These are phyloP conservation scores for Aporophyla nigra DNA, from an alignment of 2,888 invertebrate genomes.

Conservation along the genomic window DNA sequence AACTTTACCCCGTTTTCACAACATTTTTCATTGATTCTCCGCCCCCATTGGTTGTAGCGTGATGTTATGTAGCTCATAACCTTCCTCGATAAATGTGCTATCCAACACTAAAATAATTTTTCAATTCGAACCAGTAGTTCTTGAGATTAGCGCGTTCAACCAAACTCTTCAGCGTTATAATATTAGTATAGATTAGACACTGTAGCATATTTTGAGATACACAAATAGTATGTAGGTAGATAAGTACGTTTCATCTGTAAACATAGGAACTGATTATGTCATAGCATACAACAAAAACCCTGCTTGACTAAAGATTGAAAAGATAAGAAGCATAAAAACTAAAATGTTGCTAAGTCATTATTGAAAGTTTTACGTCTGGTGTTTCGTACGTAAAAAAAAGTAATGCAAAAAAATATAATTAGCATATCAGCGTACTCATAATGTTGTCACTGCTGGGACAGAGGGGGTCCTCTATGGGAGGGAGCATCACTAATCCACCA, in stretches of 20 bases:
- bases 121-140: no score
- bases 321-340: slow-evolving; percentile 10
- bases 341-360: slow-evolving; percentile 24
- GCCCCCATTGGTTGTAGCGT: no score
- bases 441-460: not conserved
- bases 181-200: no score
- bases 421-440: not conserved
- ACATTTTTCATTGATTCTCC: no score
- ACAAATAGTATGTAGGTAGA: not conserved
- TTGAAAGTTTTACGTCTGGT: slow-evolving; percentile 16
- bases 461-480: not conserved
- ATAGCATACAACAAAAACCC: slow-evolving; percentile 19
- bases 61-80: no score
- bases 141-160: no score
- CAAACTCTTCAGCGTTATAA: no score
- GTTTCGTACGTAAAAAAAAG: not conserved
- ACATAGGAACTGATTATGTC: slow-evolving; percentile 3
- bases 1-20: no score
- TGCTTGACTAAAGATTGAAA: not conserved
- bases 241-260: not conserved
- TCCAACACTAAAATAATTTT: no score
- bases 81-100: no score
- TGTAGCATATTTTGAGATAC: not conserved
- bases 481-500: no score
- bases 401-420: not conserved